phyloP scores from a whole-genome alignment of 2,797 vertebrate species.

The Euthynnus affinis region DNA sequence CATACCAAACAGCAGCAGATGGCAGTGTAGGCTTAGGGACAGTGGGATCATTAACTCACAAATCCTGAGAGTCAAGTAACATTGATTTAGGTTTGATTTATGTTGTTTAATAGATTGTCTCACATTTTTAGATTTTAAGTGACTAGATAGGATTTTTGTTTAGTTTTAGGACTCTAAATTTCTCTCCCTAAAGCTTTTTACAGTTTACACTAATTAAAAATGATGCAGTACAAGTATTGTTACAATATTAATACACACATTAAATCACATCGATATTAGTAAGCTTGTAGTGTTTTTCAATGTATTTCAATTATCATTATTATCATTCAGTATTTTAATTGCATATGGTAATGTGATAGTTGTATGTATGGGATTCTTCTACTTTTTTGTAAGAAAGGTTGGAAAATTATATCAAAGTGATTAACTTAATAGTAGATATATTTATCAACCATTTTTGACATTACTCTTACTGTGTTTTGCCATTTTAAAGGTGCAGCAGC shows the following conservation, averaged over 20 bases:
- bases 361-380: not conserved
- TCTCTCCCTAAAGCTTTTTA: not conserved
- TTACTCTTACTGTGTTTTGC: not conserved
- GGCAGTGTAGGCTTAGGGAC: conserved; percentile 71
- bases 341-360: not conserved
- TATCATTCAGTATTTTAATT: not conserved
- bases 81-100: not conserved
- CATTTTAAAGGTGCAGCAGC: conserved; percentile 6
- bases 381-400: not conserved
- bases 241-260: not conserved
- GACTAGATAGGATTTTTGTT: not conserved
- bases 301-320: too few relatives aligned
- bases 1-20: conserved; percentile 63
- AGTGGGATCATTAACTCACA: not conserved
- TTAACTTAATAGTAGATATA: not conserved
- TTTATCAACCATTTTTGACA: not conserved
- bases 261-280: conserved; percentile 1
- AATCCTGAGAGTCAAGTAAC: conserved; percentile 1
- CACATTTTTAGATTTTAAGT: not conserved
- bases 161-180: not conserved
- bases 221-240: not conserved
- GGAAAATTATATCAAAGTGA: not conserved
- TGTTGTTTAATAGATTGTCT: conserved; percentile 5
- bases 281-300: not conserved
- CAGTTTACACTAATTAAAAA: not conserved